Base-by-base conservation (phyloP, 2,113 vertebrate species). In the Morone saxatilis region DNA sequence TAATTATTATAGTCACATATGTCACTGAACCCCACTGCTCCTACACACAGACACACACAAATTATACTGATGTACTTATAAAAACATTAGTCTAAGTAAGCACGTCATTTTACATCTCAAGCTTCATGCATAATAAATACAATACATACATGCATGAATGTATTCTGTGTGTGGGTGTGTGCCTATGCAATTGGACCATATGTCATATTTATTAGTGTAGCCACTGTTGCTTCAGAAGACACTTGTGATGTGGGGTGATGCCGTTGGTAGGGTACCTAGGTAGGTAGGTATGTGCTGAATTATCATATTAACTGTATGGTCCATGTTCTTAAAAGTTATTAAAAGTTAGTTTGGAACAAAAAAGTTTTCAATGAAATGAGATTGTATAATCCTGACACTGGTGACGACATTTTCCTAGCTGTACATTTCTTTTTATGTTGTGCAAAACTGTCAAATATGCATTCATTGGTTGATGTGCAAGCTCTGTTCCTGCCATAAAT, bases 1-100 rank as follows among this genome's bases (percentile, higher is more conserved):
- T 86, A 80, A 81, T 90, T 81, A 89, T 81, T 65, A 89, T 74
- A 25, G 85, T 88, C 76, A 81, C 84, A 79, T 76, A 66, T 80
- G 69, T 76, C 72, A 83, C 61, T 47, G 56, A 71, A 74, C 57
- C 43, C 36, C 63, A 43, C 10, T 7, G 45, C 67, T 25, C 65
- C 0, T 41, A 36, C 31, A 40, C 38, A 75, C 22, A 60, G n/a
- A 51, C 53, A 12, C 57, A 51, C 56, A 78, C 13, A 81, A 69
- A 88, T 84, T 65, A 87, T 59, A 41, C 57, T 45, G 36, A 85
- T 45, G 51, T 47, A 43, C 41, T 73, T 87, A 43, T 60, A 51
- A 85, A 76, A 88, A 76, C 83, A 87, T 84, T 78, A 85, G 79
- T 85, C 69, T 48, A 71, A 69, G 50, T 59, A 85, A 73, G 80